Percentiles rank a stretch among this genome's conserved stretches.
phyloP scores from a whole-genome alignment of 2,797 vertebrate species.

The Ctenopoma multispine region DNA sequence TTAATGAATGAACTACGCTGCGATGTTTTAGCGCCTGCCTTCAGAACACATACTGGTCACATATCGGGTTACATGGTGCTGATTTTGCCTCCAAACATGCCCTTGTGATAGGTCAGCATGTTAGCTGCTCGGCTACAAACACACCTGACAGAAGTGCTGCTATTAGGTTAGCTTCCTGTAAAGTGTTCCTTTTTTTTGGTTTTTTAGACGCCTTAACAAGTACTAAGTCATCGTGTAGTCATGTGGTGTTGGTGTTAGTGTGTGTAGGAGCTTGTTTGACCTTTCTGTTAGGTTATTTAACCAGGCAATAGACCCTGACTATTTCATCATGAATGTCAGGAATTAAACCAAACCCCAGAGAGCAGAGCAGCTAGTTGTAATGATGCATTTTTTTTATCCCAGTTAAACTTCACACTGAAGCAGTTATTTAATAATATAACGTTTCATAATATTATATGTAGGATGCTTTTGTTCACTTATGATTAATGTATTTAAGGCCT shows the following conservation, averaged over 20 bases:
- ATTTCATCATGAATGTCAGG: not conserved
- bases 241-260: not conserved
- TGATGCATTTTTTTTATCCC: too few species aligned
- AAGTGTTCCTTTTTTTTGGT: too few species aligned
- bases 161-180: fast-evolving
- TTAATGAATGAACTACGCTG: fast-evolving
- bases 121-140: conserved; percentile 42
- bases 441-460: too few species aligned
- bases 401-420: too few species aligned
- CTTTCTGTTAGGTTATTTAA: not conserved
- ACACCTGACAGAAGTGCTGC: not conserved
- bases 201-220: not conserved
- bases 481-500: too few species aligned
- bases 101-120: conserved; percentile 16
- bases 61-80: not conserved
- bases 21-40: not conserved
- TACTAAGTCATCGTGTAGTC: too few species aligned
- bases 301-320: not conserved
- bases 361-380: too few species aligned
- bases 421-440: too few species aligned
- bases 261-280: not conserved
- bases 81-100: not conserved
- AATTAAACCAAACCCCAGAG: not conserved
- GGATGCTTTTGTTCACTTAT: too few species aligned
- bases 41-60: fast-evolving